Conservation (phyloP, 1,140 invertebrate species). For the Cyphomyrmex costatus region DNA sequence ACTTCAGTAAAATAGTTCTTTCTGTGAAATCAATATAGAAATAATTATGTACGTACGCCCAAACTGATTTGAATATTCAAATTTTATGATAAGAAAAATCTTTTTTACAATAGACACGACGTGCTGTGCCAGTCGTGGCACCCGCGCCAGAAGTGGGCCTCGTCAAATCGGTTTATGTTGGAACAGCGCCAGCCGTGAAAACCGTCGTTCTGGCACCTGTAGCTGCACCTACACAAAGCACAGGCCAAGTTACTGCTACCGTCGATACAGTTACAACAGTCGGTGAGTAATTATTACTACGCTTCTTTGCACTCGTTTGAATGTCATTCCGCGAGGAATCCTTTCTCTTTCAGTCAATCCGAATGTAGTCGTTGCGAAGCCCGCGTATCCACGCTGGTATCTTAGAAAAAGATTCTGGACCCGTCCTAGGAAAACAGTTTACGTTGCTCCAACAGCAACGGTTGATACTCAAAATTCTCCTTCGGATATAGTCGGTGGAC, state of each 20-base stretch:
- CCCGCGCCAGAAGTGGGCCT: background rate
- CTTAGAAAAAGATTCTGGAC: conserved; percentile 68
- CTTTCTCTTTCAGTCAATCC: conserved; percentile 11
- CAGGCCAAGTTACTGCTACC: background rate
- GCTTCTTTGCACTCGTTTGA: background rate
- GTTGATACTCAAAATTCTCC: background rate
- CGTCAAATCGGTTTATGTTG: background rate
- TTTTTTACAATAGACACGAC: conserved; percentile 7
- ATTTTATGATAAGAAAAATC: background rate
- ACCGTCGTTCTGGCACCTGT: background rate
- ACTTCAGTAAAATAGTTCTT: no score
- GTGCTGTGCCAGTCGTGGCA: background rate
- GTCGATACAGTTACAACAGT: background rate
- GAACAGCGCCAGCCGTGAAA: background rate
- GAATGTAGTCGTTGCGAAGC: background rate
- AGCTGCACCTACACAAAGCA: background rate
- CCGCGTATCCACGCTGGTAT: conserved; percentile 58
- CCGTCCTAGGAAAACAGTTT: conserved; percentile 51
- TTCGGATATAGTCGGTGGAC: background rate
- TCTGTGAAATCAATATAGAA: no score
- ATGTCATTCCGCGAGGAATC: background rate
- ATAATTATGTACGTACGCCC: no score
- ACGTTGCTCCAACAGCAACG: background rate
- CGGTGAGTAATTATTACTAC: conserved; percentile 23
- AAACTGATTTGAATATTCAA: no score